Evolutionary conservation across 1,140 invertebrate species (phyloP), one percentile per base, ranked within the genome.

Genomic region (Drosophila sturtevanti): DNA sequence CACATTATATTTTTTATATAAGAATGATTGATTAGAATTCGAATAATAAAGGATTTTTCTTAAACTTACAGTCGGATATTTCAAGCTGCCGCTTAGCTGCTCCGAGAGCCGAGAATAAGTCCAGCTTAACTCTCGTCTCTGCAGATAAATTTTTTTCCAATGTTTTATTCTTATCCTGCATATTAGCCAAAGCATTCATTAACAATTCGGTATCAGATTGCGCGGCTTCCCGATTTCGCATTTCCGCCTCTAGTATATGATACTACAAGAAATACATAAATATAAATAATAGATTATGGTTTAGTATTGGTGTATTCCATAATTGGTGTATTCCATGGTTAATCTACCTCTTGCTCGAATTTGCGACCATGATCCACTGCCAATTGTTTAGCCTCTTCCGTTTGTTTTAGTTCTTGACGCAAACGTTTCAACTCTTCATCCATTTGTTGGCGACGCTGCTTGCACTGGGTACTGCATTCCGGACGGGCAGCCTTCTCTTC

Each of bases 41-140:
- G n/a, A n/a, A n/a, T n/a, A n/a, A n/a, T n/a, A n/a, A n/a, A n/a
- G n/a, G n/a, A n/a, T n/a, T n/a, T n/a, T 5, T 41, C 3, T 14
- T 56, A 18, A 16, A 74, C 68, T 94, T 93, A 99, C 98, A 95
- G 92, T 98, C 97, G 93, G 96, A 95, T 91, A 98, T 97, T 93
- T 98, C 96, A 71, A 99, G 93, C 91, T 98, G 96, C 51, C 98
- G 94, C 92, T 98, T 98, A 38, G 97, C 97, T 92, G 98, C 98
- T 18, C 98, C 98, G 37, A 99, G 94, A 67, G 98, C 98, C 64
- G 97, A 98, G 93, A 99, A 98, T 64, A 99, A 94, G 93, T 99
- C 98, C 67, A 99, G 94, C 93, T 99, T 99, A 92, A 99, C 96
- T 68, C 98, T 94, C 52, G 98, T 99, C 94, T 99, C 98, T 22